Percentiles rank a stretch among this genome's conserved stretches.
phyloP scores from a whole-genome alignment of 2,113 vertebrate species.

The Emydura subglobosa region DNA sequence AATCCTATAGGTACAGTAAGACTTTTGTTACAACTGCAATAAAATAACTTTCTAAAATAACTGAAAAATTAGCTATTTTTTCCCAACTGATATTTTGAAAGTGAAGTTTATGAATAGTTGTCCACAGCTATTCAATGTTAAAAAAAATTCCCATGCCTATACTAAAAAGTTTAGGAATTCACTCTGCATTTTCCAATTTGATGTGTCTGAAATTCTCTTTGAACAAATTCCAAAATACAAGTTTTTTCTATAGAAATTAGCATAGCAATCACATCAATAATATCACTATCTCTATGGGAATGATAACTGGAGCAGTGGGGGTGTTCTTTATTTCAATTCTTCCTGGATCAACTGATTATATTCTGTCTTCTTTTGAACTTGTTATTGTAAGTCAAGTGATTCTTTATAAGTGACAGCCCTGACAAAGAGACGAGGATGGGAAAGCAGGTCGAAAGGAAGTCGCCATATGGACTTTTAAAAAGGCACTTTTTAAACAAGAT shows the following conservation, averaged over 20 bases:
- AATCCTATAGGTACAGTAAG: slow-evolving; percentile 23
- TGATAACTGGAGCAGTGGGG: slow-evolving; percentile 93
- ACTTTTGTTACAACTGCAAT: slow-evolving; percentile 2
- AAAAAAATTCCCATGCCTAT: slow-evolving; percentile 85
- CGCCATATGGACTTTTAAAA: slow-evolving; percentile 93
- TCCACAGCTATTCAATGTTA: slow-evolving; percentile 70
- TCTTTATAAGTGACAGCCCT: slow-evolving; percentile 97
- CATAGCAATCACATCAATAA: slow-evolving; percentile 96
- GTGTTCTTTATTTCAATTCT: slow-evolving; percentile 96
- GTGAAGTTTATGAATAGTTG: slow-evolving; percentile 55
- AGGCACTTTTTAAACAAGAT: slow-evolving; percentile 92
- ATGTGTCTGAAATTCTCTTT: slow-evolving; percentile 91
- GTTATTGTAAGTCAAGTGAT: slow-evolving; percentile 99
- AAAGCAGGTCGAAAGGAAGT: slow-evolving; percentile 98
- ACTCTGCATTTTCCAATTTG: slow-evolving; percentile 85
- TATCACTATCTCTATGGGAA: slow-evolving; percentile 94
- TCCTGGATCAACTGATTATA: slow-evolving; percentile 95
- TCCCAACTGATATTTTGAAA: slow-evolving; percentile 30
- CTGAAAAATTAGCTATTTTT: background rate
- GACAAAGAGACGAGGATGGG: slow-evolving; percentile 94
- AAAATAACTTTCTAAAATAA: slow-evolving; percentile 39
- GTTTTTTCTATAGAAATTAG: slow-evolving; percentile 89
- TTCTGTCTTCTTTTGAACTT: slow-evolving; percentile 97
- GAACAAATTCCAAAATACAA: slow-evolving; percentile 91
- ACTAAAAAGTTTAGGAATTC: slow-evolving; percentile 88